Base-by-base conservation (phyloP, 2,113 vertebrate species). In the Coregonus clupeaformis region DNA sequence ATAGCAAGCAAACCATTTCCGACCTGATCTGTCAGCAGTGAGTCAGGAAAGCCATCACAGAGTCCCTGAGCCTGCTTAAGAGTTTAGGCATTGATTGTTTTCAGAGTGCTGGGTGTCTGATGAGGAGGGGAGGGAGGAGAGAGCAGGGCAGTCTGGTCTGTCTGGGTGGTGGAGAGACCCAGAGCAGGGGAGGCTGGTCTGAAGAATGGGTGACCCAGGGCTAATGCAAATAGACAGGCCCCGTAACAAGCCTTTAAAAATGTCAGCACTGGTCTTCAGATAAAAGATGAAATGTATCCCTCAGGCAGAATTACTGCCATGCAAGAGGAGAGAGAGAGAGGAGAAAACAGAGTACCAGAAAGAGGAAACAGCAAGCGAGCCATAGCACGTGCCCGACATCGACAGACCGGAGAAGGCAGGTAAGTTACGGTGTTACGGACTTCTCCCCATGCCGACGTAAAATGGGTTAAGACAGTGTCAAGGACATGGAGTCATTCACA, bases 171-270 rank as follows among this genome's bases (percentile, higher is more conserved):
- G 68, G 71, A 29, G 25, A 29, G 25, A 24, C 12, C 6, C 12
- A n/a, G 13, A 22, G 16, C n/a, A 20, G 45, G 18, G n/a, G 36
- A 29, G 22, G 69, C 12, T 3, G n/a, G 45, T 5, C 9, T 22
- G 14, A 27, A 12, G 18, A 32, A 18, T 13, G 47, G 12, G 11
- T 20, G 45, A 63, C 27, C 80, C 52, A 14, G 64, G 79, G 78
- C 86, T 91, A 90, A 93, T 90, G 79, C 86, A 84, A 91, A 90
- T 76, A 55, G 92, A 94, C 91, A 88, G 85, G 77, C 73, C 75
- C 62, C 36, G 84, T 82, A 88, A 83, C 77, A 81, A 74, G 82
- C 84, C 88, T 90, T 92, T 92, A 91, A 27, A 89, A 27, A 89
- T 87, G 84, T 87, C 88, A 91, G 80, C 83, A 77, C 87, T 81